Evolutionary conservation across 2,113 vertebrate species (phyloP).

Genomic region (Ochotona curzoniae): DNA sequence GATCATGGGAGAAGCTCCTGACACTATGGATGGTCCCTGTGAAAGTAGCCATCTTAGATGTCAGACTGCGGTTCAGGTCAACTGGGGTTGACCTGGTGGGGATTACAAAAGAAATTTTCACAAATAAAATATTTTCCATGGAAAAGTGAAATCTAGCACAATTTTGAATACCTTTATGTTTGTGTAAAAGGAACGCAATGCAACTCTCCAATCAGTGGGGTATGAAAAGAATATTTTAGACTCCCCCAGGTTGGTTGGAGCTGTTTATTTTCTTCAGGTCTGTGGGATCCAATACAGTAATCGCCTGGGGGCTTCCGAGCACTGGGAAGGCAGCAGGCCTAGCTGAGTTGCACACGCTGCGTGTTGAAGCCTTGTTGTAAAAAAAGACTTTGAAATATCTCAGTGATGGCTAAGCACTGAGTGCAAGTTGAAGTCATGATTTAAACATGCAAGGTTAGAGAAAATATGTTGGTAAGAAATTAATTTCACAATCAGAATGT

Average conservation of each 20-base stretch:
- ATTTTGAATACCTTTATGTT: background rate
- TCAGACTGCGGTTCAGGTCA: background rate
- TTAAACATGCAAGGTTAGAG: background rate
- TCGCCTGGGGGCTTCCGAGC: too few relatives aligned
- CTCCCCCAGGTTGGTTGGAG: too few relatives aligned
- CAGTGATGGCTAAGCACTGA: background rate
- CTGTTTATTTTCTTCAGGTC: background rate
- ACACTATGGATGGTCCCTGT: background rate
- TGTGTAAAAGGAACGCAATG: background rate
- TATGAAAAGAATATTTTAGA: background rate
- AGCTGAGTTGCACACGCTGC: background rate
- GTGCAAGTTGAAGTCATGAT: background rate
- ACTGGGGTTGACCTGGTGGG: background rate
- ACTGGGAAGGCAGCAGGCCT: background rate
- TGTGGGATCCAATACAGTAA: background rate
- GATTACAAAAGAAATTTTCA: background rate
- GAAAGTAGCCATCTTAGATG: background rate
- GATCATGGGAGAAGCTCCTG: background rate
- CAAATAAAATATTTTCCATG: background rate
- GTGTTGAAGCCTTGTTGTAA: background rate
- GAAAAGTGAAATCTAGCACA: background rate
- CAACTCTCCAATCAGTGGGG: background rate
- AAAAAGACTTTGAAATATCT: background rate
- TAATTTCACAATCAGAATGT: background rate
- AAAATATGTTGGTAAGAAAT: background rate